Base-by-base conservation (phyloP, 1,140 invertebrate genomes). In the Anoplolepis gracilipes region DNA sequence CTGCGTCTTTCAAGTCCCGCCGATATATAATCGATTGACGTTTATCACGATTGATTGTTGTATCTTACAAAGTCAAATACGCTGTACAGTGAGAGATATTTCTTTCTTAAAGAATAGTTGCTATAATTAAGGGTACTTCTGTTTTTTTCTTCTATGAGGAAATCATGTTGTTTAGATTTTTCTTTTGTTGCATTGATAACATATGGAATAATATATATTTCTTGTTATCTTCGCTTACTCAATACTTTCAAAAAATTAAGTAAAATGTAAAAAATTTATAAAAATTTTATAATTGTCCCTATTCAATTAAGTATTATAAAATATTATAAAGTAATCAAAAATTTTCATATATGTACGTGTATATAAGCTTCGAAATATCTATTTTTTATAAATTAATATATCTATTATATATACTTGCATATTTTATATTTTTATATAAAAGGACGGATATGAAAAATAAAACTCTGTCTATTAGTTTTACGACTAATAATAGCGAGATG, bases 1-100 rank as follows among this genome's bases (percentile, higher is more conserved):
- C 67, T 70, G 28, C 25, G 49, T 70, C 67, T 70, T 70, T 70
- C 42, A 28, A 70, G 42, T 46, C 42, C 16, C 13, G 19, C 67
- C 42, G 16, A 10, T 16, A n/a, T 42, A 70, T 70, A 70, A 70
- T 70, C 67, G 25, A 70, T 46, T 28, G 42, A 70, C 42, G 42
- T 70, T 70, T 70, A 70, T 70, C 67, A 46, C 25, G 25, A 16
- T 25, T 25, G 25, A 16, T 46, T n/a, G 65, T 49, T 28, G 39
- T n/a, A n/a, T n/a, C 65, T 2, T n/a, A 10, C 39, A 11, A 49
- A 69, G 39, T 22, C 42, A 46, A 70, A 70, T 25, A 42, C 42
- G 49, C 39, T 42, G 8, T 10, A n/a, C n/a, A n/a, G n/a, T n/a
- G n/a, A 39, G 36, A 6, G 1, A 42, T 11, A 42, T 42, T 49